Conservation (phyloP, 2,797 vertebrate species). For the Momotus momota region DNA sequence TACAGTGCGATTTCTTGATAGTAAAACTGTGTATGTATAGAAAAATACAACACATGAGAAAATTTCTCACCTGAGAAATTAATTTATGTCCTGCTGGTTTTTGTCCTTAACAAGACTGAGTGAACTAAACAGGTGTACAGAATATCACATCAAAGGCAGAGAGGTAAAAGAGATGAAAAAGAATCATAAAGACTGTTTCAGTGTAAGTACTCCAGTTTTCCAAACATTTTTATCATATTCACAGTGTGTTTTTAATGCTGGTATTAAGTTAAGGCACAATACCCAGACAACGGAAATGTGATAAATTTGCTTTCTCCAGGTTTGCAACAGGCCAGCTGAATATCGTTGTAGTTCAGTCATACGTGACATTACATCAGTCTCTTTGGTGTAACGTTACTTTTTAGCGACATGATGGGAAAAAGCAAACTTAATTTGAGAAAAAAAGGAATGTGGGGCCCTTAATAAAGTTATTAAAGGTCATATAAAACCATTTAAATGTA, state of each 20-base stretch:
- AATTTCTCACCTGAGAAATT: too few relatives aligned
- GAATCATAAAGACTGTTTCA: neutral
- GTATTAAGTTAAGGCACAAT: neutral
- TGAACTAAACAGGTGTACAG: neutral
- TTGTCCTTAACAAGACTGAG: neutral
- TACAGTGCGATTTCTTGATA: too few relatives aligned
- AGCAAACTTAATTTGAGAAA: neutral
- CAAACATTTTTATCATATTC: neutral
- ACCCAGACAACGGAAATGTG: conserved; percentile 14
- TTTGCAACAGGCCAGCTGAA: neutral
- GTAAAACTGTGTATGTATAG: too few relatives aligned
- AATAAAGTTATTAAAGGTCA: neutral
- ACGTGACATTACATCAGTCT: neutral
- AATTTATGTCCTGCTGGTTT: neutral
- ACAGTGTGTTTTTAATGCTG: conserved; percentile 15
- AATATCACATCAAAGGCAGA: conserved; percentile 35
- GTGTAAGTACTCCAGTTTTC: neutral
- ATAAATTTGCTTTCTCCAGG: neutral
- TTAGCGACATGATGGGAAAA: neutral
- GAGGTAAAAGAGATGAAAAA: neutral
- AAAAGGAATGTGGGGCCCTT: neutral
- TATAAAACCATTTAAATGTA: neutral
- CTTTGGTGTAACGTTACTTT: neutral
- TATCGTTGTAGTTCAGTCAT: neutral
- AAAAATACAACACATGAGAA: too few relatives aligned